A percentile compares a stretch with the other conserved stretches of the same genome.
Conservation (phyloP, 2,888 invertebrate genomes). For the Melanophora roralis region DNA sequence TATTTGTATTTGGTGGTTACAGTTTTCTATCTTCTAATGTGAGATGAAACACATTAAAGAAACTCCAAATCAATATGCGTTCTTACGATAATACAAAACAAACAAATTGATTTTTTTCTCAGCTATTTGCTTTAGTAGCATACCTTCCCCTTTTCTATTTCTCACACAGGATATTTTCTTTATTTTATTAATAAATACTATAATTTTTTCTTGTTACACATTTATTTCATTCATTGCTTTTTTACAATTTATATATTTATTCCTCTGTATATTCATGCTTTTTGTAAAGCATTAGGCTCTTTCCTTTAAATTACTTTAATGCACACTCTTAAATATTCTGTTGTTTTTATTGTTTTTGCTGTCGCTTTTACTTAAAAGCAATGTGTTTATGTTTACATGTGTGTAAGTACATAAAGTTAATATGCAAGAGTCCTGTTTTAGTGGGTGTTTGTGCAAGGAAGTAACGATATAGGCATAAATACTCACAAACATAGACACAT, state of each 20-base stretch:
- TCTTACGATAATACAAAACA: no score
- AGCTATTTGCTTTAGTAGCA: neutral
- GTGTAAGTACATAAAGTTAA: neutral
- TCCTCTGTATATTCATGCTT: neutral
- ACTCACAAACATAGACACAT: no score
- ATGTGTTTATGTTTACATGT: neutral
- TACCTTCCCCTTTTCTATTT: neutral
- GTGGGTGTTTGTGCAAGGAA: slow-evolving; percentile 12
- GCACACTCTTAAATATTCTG: slow-evolving; percentile 1
- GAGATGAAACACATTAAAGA: no score
- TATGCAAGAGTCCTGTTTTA: neutral
- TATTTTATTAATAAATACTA: slow-evolving; percentile 51
- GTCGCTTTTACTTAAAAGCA: neutral
- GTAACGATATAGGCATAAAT: slow-evolving; percentile 37
- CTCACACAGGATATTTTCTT: neutral
- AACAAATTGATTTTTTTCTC: no score
- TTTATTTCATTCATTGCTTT: slow-evolving; percentile 39
- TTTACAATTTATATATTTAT: slow-evolving; percentile 30
- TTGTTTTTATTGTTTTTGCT: neutral
- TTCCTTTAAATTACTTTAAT: slow-evolving; percentile 22
- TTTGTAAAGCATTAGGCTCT: neutral
- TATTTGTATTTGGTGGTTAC: no score
- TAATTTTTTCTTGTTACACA: slow-evolving; percentile 44
- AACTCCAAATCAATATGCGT: no score
- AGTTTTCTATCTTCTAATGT: no score